Conservation (phyloP, 2,113 vertebrate species). For the Sander vitreus region DNA sequence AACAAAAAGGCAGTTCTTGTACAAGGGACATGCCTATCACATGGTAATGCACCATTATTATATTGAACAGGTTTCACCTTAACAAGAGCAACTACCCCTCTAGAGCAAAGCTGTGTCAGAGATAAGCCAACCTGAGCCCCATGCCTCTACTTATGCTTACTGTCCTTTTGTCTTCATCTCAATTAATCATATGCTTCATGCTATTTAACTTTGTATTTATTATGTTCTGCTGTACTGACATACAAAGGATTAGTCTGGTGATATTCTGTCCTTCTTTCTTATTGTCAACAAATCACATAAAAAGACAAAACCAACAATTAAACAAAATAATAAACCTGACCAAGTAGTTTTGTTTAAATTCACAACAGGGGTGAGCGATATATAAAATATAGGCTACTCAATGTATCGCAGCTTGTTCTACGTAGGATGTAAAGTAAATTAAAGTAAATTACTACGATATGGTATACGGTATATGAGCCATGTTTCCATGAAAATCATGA, state of each 20-base stretch:
- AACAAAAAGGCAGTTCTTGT: conserved; percentile 36
- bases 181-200: conserved; percentile 43
- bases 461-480: too few relatives aligned
- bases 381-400: neutral
- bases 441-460: neutral
- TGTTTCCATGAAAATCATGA: too few relatives aligned
- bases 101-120: conserved; percentile 40
- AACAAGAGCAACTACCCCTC: conserved; percentile 11
- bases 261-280: conserved; percentile 20
- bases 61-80: conserved; percentile 29
- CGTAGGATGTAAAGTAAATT: neutral
- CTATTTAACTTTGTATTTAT: conserved; percentile 36
- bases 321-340: too few relatives aligned
- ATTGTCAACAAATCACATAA: conserved; percentile 22
- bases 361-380: neutral
- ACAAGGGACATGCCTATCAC: conserved; percentile 24
- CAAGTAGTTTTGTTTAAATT: too few relatives aligned
- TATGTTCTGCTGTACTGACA: conserved; percentile 25
- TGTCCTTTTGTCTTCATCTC: conserved; percentile 57
- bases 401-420: neutral
- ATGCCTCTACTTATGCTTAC: conserved; percentile 59
- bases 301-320: neutral
- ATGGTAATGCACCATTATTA: conserved; percentile 36
- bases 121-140: conserved; percentile 72
- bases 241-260: conserved; percentile 36